Conservation (phyloP, 2,113 vertebrate genomes). For the Caloenas nicobarica region DNA sequence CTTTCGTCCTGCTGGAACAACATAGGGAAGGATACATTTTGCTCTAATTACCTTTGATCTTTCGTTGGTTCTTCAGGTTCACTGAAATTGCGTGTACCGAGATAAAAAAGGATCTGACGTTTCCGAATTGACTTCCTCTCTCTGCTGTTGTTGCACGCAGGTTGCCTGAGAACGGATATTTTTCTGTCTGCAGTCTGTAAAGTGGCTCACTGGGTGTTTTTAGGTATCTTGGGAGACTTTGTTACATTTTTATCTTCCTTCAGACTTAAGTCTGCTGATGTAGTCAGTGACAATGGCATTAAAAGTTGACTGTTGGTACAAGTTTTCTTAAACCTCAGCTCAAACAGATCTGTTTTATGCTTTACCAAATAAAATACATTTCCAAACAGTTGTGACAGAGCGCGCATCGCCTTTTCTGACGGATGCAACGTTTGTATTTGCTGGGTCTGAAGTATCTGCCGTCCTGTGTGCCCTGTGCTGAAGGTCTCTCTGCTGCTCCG, state of each 20-base stretch:
- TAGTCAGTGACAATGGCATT: background rate
- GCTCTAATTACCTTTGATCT: background rate
- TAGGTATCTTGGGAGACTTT: background rate
- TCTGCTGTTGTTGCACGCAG: background rate
- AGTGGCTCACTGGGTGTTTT: background rate
- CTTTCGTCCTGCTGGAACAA: background rate
- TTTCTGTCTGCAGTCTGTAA: background rate
- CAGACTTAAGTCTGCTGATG: background rate
- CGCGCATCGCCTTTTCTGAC: rapidly evolving
- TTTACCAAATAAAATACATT: background rate
- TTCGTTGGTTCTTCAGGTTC: background rate
- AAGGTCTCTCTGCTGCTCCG: background rate
- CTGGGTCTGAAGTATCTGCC: background rate
- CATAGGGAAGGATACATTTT: background rate
- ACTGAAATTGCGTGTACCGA: background rate
- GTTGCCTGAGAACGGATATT: background rate
- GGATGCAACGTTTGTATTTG: background rate
- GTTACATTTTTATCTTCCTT: background rate
- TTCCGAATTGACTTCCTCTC: background rate
- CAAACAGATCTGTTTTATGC: background rate
- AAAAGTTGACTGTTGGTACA: background rate
- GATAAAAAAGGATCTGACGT: background rate
- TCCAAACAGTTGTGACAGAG: background rate
- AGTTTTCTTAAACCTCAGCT: background rate
- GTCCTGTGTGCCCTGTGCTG: background rate